Percentiles rank a stretch among this genome's conserved stretches.
phyloP scores from a whole-genome alignment of 2,797 vertebrate species.

The Bradypodion pumilum region DNA sequence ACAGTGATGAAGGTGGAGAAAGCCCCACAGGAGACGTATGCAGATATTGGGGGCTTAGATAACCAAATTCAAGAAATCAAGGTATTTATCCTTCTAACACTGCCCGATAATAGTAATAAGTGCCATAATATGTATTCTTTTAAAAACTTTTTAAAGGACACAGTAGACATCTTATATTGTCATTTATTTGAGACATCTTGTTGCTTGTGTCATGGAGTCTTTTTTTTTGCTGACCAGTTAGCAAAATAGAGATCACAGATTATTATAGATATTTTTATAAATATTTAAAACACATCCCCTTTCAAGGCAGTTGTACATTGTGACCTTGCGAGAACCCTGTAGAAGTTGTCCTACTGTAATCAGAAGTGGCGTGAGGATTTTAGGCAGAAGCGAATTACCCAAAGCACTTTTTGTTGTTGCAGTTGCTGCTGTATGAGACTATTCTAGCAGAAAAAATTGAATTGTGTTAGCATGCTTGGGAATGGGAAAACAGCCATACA shows the following conservation, averaged over 20 bases:
- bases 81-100: slow-evolving; percentile 68
- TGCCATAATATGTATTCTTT: neutral
- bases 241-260: neutral
- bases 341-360: too few species aligned
- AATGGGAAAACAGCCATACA: neutral
- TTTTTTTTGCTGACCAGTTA: neutral
- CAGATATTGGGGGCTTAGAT: slow-evolving; percentile 96
- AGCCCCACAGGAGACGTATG: slow-evolving; percentile 96
- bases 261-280: neutral
- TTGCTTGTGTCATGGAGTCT: neutral
- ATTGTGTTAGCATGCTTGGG: neutral
- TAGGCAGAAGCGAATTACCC: neutral
- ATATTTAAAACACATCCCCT: neutral
- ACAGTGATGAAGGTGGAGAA: slow-evolving; percentile 99
- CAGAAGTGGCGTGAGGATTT: too few species aligned
- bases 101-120: neutral
- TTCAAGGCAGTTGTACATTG: neutral
- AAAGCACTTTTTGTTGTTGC: neutral
- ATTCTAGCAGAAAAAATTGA: neutral
- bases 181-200: neutral
- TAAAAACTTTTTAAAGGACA: neutral
- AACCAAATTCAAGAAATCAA: slow-evolving; percentile 99
- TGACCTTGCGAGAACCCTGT: neutral
- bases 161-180: neutral
- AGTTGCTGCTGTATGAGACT: neutral